Conservation (phyloP, 2,888 invertebrate genomes). For the Malacosoma neustria region DNA sequence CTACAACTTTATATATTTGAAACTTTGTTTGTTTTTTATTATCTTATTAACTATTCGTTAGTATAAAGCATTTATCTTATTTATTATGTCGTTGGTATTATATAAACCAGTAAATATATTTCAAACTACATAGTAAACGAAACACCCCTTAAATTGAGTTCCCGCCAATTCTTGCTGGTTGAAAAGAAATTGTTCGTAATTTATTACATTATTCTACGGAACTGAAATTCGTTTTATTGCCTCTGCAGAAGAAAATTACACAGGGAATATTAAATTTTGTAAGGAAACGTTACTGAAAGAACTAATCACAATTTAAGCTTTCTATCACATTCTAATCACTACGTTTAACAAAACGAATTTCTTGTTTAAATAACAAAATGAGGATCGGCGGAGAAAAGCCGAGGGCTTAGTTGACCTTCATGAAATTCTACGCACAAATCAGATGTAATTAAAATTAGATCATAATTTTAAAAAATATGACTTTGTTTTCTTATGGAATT, state of each 20-base stretch:
- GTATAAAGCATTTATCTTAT: too few relatives aligned
- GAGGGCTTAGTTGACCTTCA: conserved; percentile 1
- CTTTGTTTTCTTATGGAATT: too few relatives aligned
- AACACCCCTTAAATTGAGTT: conserved; percentile 3
- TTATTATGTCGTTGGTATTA: too few relatives aligned
- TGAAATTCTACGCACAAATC: conserved; percentile 8
- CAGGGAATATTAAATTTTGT: conserved; percentile 25
- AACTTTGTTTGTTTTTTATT: too few relatives aligned
- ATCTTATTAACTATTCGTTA: too few relatives aligned
- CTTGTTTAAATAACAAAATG: conserved; percentile 18
- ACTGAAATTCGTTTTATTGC: not conserved
- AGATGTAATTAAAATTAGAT: conserved; percentile 8
- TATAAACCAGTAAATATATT: too few relatives aligned
- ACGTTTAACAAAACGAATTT: conserved; percentile 21
- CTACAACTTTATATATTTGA: too few relatives aligned
- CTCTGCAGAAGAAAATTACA: conserved; percentile 11
- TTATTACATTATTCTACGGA: not conserved
- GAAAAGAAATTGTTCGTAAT: not conserved
- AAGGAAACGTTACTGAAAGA: conserved; percentile 19
- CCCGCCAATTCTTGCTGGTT: not conserved
- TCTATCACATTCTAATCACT: conserved; percentile 42
- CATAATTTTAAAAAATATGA: too few relatives aligned
- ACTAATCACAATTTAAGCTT: conserved; percentile 43
- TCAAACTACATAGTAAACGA: too few relatives aligned
- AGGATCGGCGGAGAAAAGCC: conserved; percentile 1